These are phyloP conservation scores for Zaprionus lineosus DNA, from an alignment of 2,888 invertebrate genomes.

Conservation along the genomic window DNA sequence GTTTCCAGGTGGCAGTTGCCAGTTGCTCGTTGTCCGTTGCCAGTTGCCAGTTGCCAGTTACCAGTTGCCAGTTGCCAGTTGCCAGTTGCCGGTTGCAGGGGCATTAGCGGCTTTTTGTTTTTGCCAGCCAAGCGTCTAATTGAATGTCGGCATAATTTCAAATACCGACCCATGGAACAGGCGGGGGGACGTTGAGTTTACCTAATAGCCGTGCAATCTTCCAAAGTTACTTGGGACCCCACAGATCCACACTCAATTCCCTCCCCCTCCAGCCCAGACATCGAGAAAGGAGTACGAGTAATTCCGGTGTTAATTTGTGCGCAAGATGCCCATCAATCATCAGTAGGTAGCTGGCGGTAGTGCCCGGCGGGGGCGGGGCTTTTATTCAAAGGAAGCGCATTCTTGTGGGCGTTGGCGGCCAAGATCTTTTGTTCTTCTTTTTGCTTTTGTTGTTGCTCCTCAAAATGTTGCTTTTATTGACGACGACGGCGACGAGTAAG, in stretches of 20 bases:
- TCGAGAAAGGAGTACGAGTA: slow-evolving; percentile 61
- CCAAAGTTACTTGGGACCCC: slow-evolving; percentile 9
- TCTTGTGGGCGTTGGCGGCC: slow-evolving; percentile 70
- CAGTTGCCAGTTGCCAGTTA: too few species aligned
- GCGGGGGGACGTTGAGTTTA: slow-evolving; percentile 37
- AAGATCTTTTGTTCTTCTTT: slow-evolving; percentile 52
- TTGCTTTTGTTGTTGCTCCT: slow-evolving; percentile 18
- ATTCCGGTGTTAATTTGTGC: slow-evolving; percentile 80
- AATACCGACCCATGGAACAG: slow-evolving; percentile 60
- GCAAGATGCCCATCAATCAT: slow-evolving; percentile 78
- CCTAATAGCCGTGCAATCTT: slow-evolving; percentile 45
- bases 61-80: too few species aligned
- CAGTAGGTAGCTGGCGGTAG: slow-evolving; percentile 28
- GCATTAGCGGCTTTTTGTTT: slow-evolving; percentile 56
- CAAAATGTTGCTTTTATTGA: neutral
- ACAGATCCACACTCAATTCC: slow-evolving; percentile 10
- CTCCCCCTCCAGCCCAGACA: neutral
- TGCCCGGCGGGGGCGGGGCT: slow-evolving; percentile 26
- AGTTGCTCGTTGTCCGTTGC: too few species aligned
- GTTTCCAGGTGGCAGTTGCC: too few species aligned
- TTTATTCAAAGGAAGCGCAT: slow-evolving; percentile 38
- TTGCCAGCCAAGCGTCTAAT: slow-evolving; percentile 57
- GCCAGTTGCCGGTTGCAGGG: slow-evolving; percentile 13
- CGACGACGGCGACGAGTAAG: slow-evolving; percentile 5
- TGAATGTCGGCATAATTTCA: slow-evolving; percentile 75